These are phyloP conservation scores for Ichneumoninae sp. DNA, from an alignment of 2,888 invertebrate genomes.

Conservation along the genomic window DNA sequence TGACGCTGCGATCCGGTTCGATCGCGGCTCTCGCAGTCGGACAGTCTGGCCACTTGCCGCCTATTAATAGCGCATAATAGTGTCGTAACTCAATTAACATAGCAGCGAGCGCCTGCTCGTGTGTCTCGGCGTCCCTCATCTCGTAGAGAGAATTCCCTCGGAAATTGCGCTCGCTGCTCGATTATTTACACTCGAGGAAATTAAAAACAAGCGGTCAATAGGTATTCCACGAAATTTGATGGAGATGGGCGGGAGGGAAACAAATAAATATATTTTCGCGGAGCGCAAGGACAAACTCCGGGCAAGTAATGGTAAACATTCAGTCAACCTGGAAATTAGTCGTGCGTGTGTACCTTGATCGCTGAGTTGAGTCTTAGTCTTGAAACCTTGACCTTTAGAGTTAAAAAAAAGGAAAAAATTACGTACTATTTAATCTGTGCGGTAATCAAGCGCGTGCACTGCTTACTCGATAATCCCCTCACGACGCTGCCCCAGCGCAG, in stretches of 20 bases:
- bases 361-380: neutral
- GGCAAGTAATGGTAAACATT: neutral
- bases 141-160: slow-evolving; percentile 13
- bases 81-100: slow-evolving; percentile 57
- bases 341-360: slow-evolving; percentile 65
- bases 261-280: neutral
- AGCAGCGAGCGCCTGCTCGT: slow-evolving; percentile 26
- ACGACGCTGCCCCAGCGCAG: neutral
- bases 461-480: slow-evolving; percentile 29
- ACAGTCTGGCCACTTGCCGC: slow-evolving; percentile 1
- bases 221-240: neutral
- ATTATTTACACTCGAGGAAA: slow-evolving; percentile 32
- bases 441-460: slow-evolving; percentile 29
- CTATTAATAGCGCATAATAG: slow-evolving; percentile 62
- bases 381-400: slow-evolving; percentile 72
- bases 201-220: slow-evolving; percentile 13
- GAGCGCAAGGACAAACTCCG: slow-evolving; percentile 2
- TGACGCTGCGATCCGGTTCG: slow-evolving; percentile 4
- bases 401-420: slow-evolving; percentile 39
- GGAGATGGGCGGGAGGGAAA: neutral
- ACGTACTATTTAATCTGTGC: slow-evolving; percentile 46
- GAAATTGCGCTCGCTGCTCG: slow-evolving; percentile 31
- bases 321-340: neutral
- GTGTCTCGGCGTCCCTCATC: slow-evolving; percentile 13
- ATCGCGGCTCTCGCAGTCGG: slow-evolving; percentile 9